Base-by-base conservation (phyloP, 2,888 invertebrate genomes). In the Ophion ventricosus region DNA sequence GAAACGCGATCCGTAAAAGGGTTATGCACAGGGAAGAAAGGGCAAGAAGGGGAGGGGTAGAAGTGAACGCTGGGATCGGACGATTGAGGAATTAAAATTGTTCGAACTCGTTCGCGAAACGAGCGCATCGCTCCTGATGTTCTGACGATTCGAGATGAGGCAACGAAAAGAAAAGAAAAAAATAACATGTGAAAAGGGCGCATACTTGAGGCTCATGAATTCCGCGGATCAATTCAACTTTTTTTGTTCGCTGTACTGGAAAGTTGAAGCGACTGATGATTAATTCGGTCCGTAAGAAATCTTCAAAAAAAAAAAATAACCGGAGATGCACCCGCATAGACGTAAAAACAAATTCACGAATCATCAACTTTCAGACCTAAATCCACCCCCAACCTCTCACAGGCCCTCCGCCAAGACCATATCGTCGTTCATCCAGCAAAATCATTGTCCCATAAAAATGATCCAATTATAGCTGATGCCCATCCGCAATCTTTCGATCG, bases 41-140 rank as follows among this genome's bases (percentile, higher is more conserved):
- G 40, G 67, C 26, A 54, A 29, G 63, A n/a, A 11, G 10, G 56
- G 57, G 40, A 40, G 64, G 40, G 61, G 79, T 57, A 54, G 69
- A 80, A 84, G 75, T 70, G 57, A 80, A 72, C 59, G 56, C 75
- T 82, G 82, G 83, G 56, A 82, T 81, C 82, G 85, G 74, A 84
- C 88, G 89, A 91, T 91, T 87, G 90, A 90, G 89, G 91, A 91
- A 91, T 92, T 90, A 92, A 91, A 92, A 91, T 92, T 88, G 91
- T 89, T 89, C 82, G 82, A 87, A 87, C 88, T 88, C 85, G 87
- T 86, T 87, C 77, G 81, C 26, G 78, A 82, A 83, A 43, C 43
- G 64, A 69, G 72, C 66, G 69, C 56, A 20, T 69, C 79, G 84
- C 72, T 83, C 80, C 73, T 76, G 74, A 75, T 83, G 83, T 87